Conservation (phyloP, 2,797 vertebrate genomes). For the Mormyrus hasselquistii region DNA sequence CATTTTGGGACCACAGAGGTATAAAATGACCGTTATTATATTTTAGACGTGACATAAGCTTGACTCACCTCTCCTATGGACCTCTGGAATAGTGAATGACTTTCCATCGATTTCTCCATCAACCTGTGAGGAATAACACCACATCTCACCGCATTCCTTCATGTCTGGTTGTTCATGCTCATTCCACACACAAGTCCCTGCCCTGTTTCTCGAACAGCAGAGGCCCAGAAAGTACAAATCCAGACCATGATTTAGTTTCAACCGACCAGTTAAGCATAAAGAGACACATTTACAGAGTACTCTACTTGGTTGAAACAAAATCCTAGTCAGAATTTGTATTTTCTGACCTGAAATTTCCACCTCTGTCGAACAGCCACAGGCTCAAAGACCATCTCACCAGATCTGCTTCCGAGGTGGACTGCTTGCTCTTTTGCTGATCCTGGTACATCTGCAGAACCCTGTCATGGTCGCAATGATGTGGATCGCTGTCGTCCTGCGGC, state of each 20-base stretch:
- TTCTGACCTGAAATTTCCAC: no score
- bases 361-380: no score
- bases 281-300: no score
- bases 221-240: no score
- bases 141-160: not conserved
- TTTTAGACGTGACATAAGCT: not conserved
- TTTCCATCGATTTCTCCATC: constrained; percentile 24
- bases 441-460: constrained; percentile 68
- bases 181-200: not conserved
- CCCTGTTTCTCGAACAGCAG: not conserved
- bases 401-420: constrained; percentile 55
- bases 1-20: not conserved
- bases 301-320: no score
- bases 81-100: not conserved
- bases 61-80: constrained; percentile 10
- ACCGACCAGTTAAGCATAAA: no score
- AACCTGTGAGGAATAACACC: constrained; percentile 25
- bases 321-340: no score
- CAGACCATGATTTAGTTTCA: no score
- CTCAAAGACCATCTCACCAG: constrained; percentile 56
- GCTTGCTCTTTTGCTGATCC: constrained; percentile 50
- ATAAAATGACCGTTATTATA: constrained; percentile 4
- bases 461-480: constrained; percentile 68
- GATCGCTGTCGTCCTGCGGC: constrained; percentile 48
- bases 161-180: not conserved